Evolutionary conservation across 2,797 vertebrate genomes (phyloP), one percentile per base, ranked within the genome.

Genomic region (Pseudochromis fuscus): DNA sequence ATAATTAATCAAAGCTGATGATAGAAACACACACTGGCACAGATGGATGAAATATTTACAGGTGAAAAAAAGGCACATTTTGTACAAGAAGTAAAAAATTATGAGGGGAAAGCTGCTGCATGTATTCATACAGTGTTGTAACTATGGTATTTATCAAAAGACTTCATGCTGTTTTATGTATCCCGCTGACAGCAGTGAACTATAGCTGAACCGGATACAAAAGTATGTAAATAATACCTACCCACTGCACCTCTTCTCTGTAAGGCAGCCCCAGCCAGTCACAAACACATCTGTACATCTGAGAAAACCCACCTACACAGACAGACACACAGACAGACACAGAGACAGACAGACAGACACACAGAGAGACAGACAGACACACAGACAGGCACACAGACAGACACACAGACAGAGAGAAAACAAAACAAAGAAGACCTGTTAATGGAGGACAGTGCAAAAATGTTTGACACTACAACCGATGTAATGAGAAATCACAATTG

Each of bases 211-310:
- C 21, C 2, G 48, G 23, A 65, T 76, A 68, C 18, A 45, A 68
- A 45, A 56, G 5, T 69, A 52, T 12, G 19, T 12, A 57, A 68
- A 42, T 11, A 3, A 46, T 72, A 94, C 96, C 94, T 85, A 99
- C 97, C 98, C 97, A 99, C 60, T 99, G 97, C 24, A 99, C 98
- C 87, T 99, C 98, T 70, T 99, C 98, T 89, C 95, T 94, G 87
- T 98, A 97, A 0, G 96, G 95, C 85, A 97, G 94, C 2, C 96
- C 96, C 75, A 98, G 93, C 96, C 96, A 99, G 85, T 99, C 98
- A 88, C 98, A 99, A 57, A 98, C 96, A 87, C 96, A 99, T 38
- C 95, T 95, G 79, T 99, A 99, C 95, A 97, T 96, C 91, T 97
- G 97, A 1, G 98, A 99, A 93, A 99, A 99, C 44, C 98, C 98